Evolutionary conservation across 2,797 vertebrate species (phyloP).

Genomic region (Tolypeutes matacus): DNA sequence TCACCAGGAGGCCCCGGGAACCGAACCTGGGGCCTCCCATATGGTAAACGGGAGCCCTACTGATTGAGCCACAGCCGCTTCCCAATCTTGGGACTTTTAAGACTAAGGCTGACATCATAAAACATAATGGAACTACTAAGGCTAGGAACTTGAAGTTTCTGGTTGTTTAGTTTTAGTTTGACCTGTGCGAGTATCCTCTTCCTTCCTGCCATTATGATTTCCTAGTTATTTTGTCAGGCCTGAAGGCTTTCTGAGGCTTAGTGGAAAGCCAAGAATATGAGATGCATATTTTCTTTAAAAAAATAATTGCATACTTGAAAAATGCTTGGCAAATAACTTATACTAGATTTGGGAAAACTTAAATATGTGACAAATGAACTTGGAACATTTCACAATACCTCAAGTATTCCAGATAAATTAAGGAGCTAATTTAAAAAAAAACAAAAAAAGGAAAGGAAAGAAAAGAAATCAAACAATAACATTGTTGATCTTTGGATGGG

Average conservation of each 20-base stretch:
- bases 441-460: neutral
- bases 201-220: slow-evolving; percentile 45
- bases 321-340: slow-evolving; percentile 20
- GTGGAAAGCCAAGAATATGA: slow-evolving; percentile 27
- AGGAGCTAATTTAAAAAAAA: neutral
- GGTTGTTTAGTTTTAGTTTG: slow-evolving; percentile 40
- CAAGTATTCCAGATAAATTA: neutral
- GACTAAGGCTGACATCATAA: slow-evolving; percentile 50
- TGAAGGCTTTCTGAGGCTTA: neutral
- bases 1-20: too few relatives aligned
- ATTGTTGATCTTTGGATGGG: neutral
- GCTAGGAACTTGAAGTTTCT: neutral
- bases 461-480: neutral
- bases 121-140: neutral
- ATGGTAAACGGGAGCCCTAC: too few relatives aligned
- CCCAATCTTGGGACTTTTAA: neutral
- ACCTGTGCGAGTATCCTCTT: neutral
- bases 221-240: slow-evolving; percentile 34
- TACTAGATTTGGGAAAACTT: neutral
- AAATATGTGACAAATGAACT: slow-evolving; percentile 15
- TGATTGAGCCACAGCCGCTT: too few relatives aligned
- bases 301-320: slow-evolving; percentile 47
- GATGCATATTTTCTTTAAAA: slow-evolving; percentile 31
- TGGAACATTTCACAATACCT: slow-evolving; percentile 1
- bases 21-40: too few relatives aligned